phyloP scores from a whole-genome alignment of 1,140 invertebrate genomes.

The Sipha flava region DNA sequence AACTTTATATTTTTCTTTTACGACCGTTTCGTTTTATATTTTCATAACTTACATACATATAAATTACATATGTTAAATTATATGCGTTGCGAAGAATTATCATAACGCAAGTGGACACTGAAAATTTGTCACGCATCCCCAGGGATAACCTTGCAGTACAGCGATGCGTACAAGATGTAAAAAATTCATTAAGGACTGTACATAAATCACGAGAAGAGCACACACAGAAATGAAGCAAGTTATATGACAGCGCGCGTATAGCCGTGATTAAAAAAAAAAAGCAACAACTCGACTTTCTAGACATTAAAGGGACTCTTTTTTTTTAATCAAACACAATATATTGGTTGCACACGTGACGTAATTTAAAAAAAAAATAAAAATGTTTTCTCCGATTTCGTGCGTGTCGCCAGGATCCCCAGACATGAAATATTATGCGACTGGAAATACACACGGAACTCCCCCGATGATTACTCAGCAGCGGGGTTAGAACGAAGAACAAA shows the following conservation, averaged over 20 bases:
- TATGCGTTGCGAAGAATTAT: background rate
- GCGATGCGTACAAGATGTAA: background rate
- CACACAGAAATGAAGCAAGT: background rate
- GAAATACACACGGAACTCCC: background rate
- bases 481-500: background rate
- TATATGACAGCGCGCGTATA: background rate
- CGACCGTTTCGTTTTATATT: too few relatives aligned
- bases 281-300: background rate
- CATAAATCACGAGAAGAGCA: background rate
- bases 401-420: background rate
- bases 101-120: background rate
- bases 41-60: too few relatives aligned
- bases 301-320: constrained; percentile 10
- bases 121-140: background rate
- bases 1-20: too few relatives aligned
- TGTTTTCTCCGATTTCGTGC: background rate
- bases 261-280: constrained; percentile 1
- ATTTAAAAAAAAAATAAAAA: background rate
- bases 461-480: background rate
- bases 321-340: background rate
- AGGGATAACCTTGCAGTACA: background rate
- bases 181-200: background rate
- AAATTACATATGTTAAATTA: too few relatives aligned
- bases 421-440: constrained; percentile 1
- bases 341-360: background rate